A percentile compares a stretch with the other conserved stretches of the same genome.
Evolutionary conservation across 2,888 invertebrate genomes (phyloP).

Genomic region (Drosophila macrospina): DNA sequence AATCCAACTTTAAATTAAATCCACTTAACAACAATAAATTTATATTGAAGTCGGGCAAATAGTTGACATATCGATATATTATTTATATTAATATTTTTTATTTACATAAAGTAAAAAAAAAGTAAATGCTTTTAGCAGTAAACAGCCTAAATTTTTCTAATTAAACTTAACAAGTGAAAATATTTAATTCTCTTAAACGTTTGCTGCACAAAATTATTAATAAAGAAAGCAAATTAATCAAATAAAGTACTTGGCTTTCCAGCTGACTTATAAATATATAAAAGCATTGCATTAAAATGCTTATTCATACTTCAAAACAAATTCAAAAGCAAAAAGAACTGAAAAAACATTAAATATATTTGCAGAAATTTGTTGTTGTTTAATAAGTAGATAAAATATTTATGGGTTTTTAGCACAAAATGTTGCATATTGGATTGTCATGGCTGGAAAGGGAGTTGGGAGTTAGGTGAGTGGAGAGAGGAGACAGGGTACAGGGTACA

Average conservation of each 20-base stretch:
- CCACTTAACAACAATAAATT: too few relatives aligned
- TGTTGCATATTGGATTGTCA: constrained; percentile 24
- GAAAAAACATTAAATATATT: not conserved
- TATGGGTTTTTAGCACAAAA: constrained; percentile 14
- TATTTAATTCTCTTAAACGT: not conserved
- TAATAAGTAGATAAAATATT: constrained; percentile 25
- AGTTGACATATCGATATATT: too few relatives aligned
- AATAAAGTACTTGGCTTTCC: constrained; percentile 14
- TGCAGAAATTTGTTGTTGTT: constrained; percentile 7
- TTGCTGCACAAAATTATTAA: constrained; percentile 14
- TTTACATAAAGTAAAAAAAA: too few relatives aligned
- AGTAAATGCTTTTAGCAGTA: too few relatives aligned
- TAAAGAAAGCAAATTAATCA: constrained; percentile 13
- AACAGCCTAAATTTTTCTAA: too few relatives aligned
- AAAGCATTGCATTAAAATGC: constrained; percentile 24
- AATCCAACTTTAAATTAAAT: too few relatives aligned
- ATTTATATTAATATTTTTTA: too few relatives aligned
- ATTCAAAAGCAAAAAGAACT: not conserved
- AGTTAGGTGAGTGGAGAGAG: not conserved
- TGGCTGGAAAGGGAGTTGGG: not conserved
- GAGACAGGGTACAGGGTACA: not conserved
- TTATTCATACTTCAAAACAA: constrained; percentile 9
- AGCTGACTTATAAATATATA: constrained; percentile 9
- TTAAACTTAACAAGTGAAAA: not conserved
- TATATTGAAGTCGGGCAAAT: too few relatives aligned